phyloP scores from a whole-genome alignment of 2,797 vertebrate genomes.

The Graptemys geographica region DNA sequence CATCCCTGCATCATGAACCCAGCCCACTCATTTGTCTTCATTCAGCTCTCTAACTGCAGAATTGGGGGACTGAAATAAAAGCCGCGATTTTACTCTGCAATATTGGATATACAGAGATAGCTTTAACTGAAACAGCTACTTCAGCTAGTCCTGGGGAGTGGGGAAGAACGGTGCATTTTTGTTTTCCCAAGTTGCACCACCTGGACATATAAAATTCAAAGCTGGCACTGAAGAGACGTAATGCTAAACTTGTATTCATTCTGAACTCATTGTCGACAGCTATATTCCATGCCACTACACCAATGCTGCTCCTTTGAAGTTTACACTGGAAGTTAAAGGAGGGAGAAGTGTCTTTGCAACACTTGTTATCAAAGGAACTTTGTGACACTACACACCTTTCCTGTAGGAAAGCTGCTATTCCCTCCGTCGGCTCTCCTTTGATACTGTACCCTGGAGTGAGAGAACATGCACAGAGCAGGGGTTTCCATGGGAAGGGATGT shows the following conservation, averaged over 20 bases:
- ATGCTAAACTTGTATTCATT: not conserved
- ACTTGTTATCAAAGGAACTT: slow-evolving; percentile 1
- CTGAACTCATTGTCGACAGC: not conserved
- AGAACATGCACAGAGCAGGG: not conserved
- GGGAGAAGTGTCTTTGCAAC: not conserved
- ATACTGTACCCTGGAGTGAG: not conserved
- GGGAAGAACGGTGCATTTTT: not conserved
- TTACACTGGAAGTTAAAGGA: not conserved
- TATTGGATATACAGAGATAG: not conserved
- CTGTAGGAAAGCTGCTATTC: not conserved
- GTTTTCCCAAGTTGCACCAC: not conserved
- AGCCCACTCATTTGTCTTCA: not conserved
- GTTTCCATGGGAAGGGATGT: not conserved
- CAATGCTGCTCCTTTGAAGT: slow-evolving; percentile 3
- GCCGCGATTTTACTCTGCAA: not conserved
- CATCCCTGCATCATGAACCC: not conserved
- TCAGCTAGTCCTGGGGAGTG: not conserved
- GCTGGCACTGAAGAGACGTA: not conserved
- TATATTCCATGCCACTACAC: not conserved
- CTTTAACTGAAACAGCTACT: not conserved
- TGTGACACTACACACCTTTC: not conserved
- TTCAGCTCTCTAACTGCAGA: not conserved
- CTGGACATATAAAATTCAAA: not conserved
- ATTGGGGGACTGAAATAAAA: not conserved
- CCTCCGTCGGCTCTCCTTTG: not conserved